A percentile compares a stretch with the other conserved stretches of the same genome.
phyloP scores from a whole-genome alignment of 1,140 invertebrate genomes.

The Drosophila malerkotliana region DNA sequence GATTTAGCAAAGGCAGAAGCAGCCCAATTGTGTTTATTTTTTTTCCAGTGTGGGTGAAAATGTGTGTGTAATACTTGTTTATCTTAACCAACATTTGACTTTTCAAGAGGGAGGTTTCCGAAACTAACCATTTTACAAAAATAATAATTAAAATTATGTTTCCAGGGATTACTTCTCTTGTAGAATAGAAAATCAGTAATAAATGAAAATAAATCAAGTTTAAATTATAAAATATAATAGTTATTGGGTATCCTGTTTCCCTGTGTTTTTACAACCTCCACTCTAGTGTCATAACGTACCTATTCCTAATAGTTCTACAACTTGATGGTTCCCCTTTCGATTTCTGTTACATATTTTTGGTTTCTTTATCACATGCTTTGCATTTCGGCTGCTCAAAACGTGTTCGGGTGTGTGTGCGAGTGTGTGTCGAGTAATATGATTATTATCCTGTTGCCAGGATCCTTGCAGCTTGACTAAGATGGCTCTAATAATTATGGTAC shows the following conservation, averaged over 20 bases:
- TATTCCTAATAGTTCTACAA: slow-evolving; percentile 49
- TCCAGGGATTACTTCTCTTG: not conserved
- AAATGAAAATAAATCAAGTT: not conserved
- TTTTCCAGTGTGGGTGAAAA: not conserved
- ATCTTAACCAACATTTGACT: slow-evolving; percentile 29
- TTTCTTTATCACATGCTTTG: slow-evolving; percentile 77
- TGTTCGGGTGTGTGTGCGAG: slow-evolving; percentile 21
- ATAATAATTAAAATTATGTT: not conserved
- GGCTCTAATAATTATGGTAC: not conserved
- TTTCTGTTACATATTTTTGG: slow-evolving; percentile 56
- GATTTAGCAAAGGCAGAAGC: slow-evolving; percentile 62
- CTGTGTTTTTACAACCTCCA: not conserved
- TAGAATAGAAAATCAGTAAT: no score
- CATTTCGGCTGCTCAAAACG: slow-evolving; percentile 62
- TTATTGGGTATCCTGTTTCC: not conserved
- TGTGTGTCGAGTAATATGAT: not conserved
- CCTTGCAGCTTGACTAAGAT: not conserved
- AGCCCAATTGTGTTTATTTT: slow-evolving; percentile 27
- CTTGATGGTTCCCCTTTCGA: slow-evolving; percentile 52
- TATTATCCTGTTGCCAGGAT: slow-evolving; percentile 7
- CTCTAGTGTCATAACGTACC: slow-evolving; percentile 15
- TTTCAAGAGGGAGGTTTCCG: not conserved
- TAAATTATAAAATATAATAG: not conserved
- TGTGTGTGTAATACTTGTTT: slow-evolving; percentile 23
- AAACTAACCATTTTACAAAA: not conserved